phyloP scores from a whole-genome alignment of 23 tunicate species.

The Ciona savignyi region DNA sequence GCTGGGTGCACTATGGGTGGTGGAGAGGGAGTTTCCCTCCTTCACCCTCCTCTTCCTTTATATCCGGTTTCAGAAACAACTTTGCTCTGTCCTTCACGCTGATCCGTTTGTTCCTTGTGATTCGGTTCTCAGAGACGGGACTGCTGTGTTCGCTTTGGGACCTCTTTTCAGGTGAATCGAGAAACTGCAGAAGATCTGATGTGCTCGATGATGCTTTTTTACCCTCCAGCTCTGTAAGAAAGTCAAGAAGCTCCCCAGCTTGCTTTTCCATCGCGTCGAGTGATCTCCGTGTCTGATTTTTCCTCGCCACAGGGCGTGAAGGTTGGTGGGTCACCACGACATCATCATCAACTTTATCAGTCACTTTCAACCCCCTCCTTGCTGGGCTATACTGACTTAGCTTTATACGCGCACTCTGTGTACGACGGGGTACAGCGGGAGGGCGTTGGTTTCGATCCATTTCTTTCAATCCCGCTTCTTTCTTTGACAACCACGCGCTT shows the following conservation, averaged over 20 bases:
- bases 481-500: not conserved
- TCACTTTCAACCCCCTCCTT: constrained; percentile 5
- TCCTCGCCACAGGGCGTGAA: constrained; percentile 32
- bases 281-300: constrained; percentile 44
- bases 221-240: constrained; percentile 66
- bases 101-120: constrained; percentile 6
- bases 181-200: constrained; percentile 25
- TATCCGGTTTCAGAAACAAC: constrained; percentile 44
- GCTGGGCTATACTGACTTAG: constrained; percentile 12
- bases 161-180: constrained; percentile 5
- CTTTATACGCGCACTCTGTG: constrained; percentile 32
- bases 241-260: constrained; percentile 60
- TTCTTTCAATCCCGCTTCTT: not conserved
- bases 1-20: not conserved
- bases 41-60: constrained; percentile 39
- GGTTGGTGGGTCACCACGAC: constrained; percentile 12
- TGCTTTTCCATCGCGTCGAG: constrained; percentile 84
- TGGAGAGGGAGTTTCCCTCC: not conserved
- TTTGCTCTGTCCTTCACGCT: constrained; percentile 58
- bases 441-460: constrained; percentile 3
- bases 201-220: constrained; percentile 52
- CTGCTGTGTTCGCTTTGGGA: not conserved
- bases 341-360: constrained; percentile 7
- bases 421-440: constrained; percentile 50
- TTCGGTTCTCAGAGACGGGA: not conserved